Conservation (phyloP, 2,797 vertebrate species). For the Enteromius treurensis region DNA sequence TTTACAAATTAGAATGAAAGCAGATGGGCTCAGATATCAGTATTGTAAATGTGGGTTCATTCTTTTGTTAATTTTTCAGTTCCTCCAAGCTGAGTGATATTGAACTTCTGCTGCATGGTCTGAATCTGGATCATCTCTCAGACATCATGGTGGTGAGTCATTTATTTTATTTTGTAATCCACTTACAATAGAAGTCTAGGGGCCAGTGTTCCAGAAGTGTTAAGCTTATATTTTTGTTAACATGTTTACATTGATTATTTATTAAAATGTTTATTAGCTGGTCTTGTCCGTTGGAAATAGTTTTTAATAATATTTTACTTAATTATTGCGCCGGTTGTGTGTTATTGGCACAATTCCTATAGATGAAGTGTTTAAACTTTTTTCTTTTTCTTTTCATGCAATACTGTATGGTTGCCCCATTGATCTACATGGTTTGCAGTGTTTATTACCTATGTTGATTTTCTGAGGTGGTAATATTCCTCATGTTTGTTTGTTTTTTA, state of each 20-base stretch:
- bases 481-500: conserved; percentile 19
- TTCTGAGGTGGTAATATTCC: neutral
- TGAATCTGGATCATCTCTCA: conserved; percentile 83
- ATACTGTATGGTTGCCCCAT: neutral
- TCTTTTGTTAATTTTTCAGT: conserved; percentile 67
- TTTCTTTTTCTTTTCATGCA: too few species aligned
- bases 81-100: conserved; percentile 79
- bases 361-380: neutral
- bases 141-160: conserved; percentile 77
- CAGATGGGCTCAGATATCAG: neutral
- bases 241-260: neutral
- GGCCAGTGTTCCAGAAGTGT: neutral
- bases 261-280: neutral
- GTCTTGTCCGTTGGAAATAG: neutral
- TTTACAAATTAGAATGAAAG: neutral
- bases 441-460: neutral
- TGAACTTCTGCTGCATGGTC: conserved; percentile 88
- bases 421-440: neutral
- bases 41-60: neutral
- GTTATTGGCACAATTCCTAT: neutral
- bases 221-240: neutral
- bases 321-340: neutral
- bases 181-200: neutral
- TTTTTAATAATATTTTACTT: neutral
- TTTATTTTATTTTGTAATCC: neutral